A percentile compares a stretch with the other conserved stretches of the same genome.
Conservation (phyloP, 2,113 vertebrate species). For the Erythrocercus mccallii region DNA sequence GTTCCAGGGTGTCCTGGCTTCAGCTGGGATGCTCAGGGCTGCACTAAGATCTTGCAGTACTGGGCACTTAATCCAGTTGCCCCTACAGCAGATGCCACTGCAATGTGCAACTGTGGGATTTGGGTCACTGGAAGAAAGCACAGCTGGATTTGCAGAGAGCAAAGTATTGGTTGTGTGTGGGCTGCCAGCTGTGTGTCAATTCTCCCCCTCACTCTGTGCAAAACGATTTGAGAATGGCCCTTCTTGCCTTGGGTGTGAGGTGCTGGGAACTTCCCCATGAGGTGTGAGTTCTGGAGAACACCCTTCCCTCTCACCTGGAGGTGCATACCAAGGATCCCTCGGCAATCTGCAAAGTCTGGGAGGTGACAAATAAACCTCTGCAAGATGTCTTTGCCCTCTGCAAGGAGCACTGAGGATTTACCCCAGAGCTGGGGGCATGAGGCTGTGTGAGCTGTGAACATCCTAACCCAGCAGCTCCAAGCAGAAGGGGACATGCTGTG, state of each 20-base stretch:
- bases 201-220: background rate
- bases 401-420: background rate
- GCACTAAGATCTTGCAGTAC: background rate
- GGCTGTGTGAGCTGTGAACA: background rate
- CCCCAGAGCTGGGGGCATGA: background rate
- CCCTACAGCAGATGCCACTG: background rate
- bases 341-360: background rate
- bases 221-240: background rate
- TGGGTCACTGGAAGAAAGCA: constrained; percentile 42
- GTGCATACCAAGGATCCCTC: background rate
- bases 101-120: background rate
- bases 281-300: background rate
- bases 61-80: background rate
- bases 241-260: background rate
- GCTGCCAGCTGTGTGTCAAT: background rate
- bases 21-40: background rate
- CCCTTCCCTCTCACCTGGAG: background rate
- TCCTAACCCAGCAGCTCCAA: background rate
- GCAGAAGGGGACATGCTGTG: background rate
- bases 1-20: background rate
- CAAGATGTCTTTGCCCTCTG: background rate
- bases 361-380: background rate
- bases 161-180: background rate
- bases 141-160: constrained; percentile 26
- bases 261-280: background rate